Evolutionary conservation across 2,113 vertebrate species (phyloP).

Genomic region (Agapornis roseicollis): DNA sequence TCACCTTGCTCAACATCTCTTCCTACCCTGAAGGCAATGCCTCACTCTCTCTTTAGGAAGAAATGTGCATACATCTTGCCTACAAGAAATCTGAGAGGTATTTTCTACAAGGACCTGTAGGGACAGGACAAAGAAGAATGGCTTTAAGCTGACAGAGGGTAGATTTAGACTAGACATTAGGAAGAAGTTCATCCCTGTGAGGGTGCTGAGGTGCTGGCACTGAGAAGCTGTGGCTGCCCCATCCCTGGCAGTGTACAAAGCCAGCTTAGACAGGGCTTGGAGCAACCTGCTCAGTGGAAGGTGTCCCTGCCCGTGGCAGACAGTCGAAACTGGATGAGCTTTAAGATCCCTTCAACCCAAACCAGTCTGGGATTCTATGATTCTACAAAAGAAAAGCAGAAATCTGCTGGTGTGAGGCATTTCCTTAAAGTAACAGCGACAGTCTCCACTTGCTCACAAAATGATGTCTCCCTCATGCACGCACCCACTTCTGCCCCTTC

Average conservation of each 20-base stretch:
- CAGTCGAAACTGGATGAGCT: background rate
- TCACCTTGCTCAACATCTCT: background rate
- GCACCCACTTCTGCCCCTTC: accelerated
- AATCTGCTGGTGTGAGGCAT: accelerated
- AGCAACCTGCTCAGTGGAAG: background rate
- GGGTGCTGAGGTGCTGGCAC: background rate
- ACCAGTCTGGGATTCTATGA: background rate
- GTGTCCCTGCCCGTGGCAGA: too few species aligned
- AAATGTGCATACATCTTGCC: background rate
- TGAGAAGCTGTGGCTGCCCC: background rate
- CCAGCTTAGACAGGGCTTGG: background rate
- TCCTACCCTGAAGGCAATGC: too few species aligned
- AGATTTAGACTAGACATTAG: background rate
- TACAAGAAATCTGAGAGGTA: background rate
- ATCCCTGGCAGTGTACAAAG: too few species aligned
- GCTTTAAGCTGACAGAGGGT: background rate
- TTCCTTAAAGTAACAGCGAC: accelerated
- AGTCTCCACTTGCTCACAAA: accelerated
- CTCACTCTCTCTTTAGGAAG: background rate
- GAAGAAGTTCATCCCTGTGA: background rate
- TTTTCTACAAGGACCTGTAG: background rate
- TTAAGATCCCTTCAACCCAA: background rate
- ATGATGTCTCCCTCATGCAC: accelerated
- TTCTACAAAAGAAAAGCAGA: background rate
- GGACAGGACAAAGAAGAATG: background rate